A percentile compares a stretch with the other conserved stretches of the same genome.
These are phyloP conservation scores for Trididemnum miniatum DNA, from an alignment of 23 tunicate species.

Conservation along the genomic window DNA sequence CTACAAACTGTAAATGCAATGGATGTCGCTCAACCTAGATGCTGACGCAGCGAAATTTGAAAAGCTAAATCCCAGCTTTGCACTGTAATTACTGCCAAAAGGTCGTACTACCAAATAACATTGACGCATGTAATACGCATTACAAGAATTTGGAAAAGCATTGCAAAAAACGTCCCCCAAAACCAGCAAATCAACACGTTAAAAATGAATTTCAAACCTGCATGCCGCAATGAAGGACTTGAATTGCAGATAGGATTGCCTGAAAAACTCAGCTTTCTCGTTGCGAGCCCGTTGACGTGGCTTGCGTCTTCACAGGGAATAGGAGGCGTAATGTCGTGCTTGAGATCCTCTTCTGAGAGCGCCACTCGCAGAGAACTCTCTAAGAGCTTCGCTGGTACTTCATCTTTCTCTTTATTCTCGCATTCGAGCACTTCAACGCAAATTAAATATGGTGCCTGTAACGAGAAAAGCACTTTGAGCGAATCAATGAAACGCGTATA, in stretches of 20 bases:
- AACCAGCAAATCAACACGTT: too few species aligned
- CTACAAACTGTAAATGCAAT: too few species aligned
- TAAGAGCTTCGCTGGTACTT: constrained; percentile 77
- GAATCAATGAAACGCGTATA: too few species aligned
- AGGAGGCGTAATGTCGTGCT: constrained; percentile 41
- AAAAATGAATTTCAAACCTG: neutral
- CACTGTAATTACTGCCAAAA: too few species aligned
- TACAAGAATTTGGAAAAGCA: too few species aligned
- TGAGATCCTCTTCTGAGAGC: constrained; percentile 66
- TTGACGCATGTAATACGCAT: too few species aligned
- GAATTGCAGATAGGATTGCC: neutral
- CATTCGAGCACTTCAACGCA: constrained; percentile 90
- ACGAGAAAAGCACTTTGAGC: neutral
- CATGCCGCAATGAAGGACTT: neutral
- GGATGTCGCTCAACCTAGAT: too few species aligned
- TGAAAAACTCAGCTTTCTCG: constrained; percentile 24
- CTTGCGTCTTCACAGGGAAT: constrained; percentile 23
- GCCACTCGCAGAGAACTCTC: constrained; percentile 88
- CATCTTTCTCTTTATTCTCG: constrained; percentile 64
- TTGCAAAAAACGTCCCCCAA: too few species aligned
- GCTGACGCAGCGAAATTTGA: too few species aligned
- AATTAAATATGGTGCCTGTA: constrained; percentile 96
- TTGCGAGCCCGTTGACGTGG: neutral
- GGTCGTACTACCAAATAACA: too few species aligned
- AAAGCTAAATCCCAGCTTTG: too few species aligned